phyloP scores from a whole-genome alignment of 2,797 vertebrate genomes.

The Gouania willdenowi region DNA sequence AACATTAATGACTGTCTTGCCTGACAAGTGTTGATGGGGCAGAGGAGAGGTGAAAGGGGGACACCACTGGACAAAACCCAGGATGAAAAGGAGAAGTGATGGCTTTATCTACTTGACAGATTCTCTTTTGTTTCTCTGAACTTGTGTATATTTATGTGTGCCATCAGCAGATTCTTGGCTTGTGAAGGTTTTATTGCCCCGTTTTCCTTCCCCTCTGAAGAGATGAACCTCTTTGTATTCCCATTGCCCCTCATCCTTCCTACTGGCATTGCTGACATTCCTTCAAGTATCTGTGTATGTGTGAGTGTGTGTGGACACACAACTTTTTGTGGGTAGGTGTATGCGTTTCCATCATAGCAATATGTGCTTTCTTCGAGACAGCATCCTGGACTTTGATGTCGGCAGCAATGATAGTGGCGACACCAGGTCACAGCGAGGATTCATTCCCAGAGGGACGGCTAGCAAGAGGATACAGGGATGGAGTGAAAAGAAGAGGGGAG shows the following conservation, averaged over 20 bases:
- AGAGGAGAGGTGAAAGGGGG: constrained; percentile 62
- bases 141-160: constrained; percentile 73
- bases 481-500: neutral
- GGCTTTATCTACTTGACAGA: constrained; percentile 67
- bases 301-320: constrained; percentile 2
- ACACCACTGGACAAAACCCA: constrained; percentile 65
- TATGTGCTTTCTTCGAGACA: constrained; percentile 40
- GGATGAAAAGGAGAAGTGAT: constrained; percentile 66
- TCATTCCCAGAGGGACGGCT: constrained; percentile 38
- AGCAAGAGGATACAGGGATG: constrained; percentile 24
- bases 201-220: constrained; percentile 61
- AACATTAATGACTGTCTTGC: constrained; percentile 75
- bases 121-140: constrained; percentile 63
- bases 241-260: constrained; percentile 64
- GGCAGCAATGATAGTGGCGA: constrained; percentile 26
- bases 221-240: constrained; percentile 62
- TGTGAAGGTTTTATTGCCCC: constrained; percentile 70
- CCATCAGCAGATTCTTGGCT: constrained; percentile 81
- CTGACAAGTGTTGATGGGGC: constrained; percentile 61
- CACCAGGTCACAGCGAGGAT: constrained; percentile 40
- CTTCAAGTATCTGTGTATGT: constrained; percentile 34
- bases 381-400: constrained; percentile 64
- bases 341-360: constrained; percentile 29
- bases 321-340: constrained; percentile 4
- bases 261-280: constrained; percentile 66